Percentiles rank a stretch among this genome's conserved stretches.
Evolutionary conservation across 2,113 vertebrate genomes (phyloP).

Genomic region (Seriola dumerili): DNA sequence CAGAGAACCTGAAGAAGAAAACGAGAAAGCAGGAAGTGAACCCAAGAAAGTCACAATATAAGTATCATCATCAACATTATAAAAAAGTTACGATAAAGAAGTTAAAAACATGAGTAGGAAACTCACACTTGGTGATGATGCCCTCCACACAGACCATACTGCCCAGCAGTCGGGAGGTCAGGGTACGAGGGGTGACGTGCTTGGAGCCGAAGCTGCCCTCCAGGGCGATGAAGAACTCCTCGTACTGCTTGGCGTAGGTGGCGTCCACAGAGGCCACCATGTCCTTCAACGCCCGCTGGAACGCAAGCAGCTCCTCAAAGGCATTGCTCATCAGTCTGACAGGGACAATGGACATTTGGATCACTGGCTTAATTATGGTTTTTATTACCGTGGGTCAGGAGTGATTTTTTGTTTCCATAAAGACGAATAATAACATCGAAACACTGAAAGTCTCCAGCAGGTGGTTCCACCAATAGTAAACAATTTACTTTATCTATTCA

Average conservation of each 20-base stretch:
- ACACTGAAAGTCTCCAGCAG: background rate
- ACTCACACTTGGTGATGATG: slow-evolving; percentile 97
- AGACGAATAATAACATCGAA: too few relatives aligned
- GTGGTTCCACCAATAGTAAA: background rate
- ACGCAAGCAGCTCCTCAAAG: slow-evolving; percentile 93
- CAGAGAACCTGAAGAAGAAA: slow-evolving; percentile 88
- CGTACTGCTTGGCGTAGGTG: slow-evolving; percentile 96
- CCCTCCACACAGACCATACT: slow-evolving; percentile 96
- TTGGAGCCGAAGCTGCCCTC: slow-evolving; percentile 97
- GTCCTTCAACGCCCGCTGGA: slow-evolving; percentile 94
- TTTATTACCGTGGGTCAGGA: background rate
- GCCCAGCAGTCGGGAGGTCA: slow-evolving; percentile 93
- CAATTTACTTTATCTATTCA: background rate
- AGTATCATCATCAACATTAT: too few relatives aligned
- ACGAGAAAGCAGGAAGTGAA: fast-evolving
- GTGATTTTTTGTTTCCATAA: too few relatives aligned
- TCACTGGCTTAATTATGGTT: background rate
- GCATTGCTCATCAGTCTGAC: slow-evolving; percentile 91
- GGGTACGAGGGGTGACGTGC: slow-evolving; percentile 93
- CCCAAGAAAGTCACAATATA: too few relatives aligned
- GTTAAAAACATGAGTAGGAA: background rate
- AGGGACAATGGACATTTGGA: background rate
- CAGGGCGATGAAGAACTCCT: slow-evolving; percentile 95
- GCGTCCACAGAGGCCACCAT: slow-evolving; percentile 92
- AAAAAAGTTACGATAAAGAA: too few relatives aligned